Evolutionary conservation across 2,888 invertebrate genomes (phyloP).

Genomic region (Steromphala cineraria): DNA sequence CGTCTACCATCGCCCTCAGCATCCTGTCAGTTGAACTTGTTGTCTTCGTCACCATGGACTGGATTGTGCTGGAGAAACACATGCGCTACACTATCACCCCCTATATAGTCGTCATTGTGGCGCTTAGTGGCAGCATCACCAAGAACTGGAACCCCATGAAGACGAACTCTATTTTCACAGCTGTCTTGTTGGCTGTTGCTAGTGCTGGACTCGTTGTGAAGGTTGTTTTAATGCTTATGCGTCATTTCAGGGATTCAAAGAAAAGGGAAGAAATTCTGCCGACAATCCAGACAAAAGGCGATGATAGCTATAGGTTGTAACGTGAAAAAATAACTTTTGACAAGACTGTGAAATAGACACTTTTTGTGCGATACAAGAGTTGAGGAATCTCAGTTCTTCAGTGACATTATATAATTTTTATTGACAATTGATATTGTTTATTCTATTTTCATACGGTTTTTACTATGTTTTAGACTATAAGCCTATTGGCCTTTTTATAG

Average conservation of each 20-base stretch:
- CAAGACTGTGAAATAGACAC: too few species aligned
- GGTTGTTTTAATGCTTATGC: conserved; percentile 39
- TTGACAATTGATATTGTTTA: too few species aligned
- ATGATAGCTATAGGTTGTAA: too few species aligned
- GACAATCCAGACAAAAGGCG: not conserved
- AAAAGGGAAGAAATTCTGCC: not conserved
- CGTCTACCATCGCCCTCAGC: conserved; percentile 58
- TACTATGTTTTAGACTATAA: too few species aligned
- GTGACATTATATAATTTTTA: too few species aligned
- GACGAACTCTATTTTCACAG: conserved; percentile 60
- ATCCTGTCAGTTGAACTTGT: conserved; percentile 56
- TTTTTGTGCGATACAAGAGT: too few species aligned
- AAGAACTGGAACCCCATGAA: conserved; percentile 58
- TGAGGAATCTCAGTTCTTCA: too few species aligned
- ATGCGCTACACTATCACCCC: conserved; percentile 70
- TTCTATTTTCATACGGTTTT: too few species aligned
- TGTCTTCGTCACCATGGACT: conserved; percentile 62
- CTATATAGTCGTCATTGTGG: conserved; percentile 67
- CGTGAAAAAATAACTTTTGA: too few species aligned
- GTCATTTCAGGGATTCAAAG: conserved; percentile 28
- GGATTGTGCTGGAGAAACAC: conserved; percentile 62
- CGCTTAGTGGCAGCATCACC: conserved; percentile 59
- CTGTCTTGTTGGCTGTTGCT: conserved; percentile 49
- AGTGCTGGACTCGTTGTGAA: conserved; percentile 38
- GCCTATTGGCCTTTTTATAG: too few species aligned